A percentile compares a stretch with the other conserved stretches of the same genome.
phyloP scores from a whole-genome alignment of 2,113 vertebrate species.

The Melanotaenia duboulayi region DNA sequence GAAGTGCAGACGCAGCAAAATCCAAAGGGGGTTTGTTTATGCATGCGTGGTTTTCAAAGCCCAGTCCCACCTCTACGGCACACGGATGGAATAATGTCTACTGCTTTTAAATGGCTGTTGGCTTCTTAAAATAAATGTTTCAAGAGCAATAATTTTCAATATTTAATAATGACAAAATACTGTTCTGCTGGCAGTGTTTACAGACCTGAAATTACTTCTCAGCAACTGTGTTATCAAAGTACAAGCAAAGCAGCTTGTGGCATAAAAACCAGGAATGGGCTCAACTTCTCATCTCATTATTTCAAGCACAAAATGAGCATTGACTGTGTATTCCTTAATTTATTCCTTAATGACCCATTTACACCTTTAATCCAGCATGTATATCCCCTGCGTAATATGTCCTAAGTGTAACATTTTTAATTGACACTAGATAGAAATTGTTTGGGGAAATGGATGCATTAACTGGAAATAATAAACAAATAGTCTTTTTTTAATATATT shows the following conservation, averaged over 20 bases:
- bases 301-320: slow-evolving; percentile 50
- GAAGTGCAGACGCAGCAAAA: neutral
- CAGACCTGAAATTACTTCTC: slow-evolving; percentile 53
- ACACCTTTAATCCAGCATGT: slow-evolving; percentile 64
- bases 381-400: slow-evolving; percentile 29
- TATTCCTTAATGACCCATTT: slow-evolving; percentile 70
- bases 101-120: slow-evolving; percentile 35
- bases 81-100: slow-evolving; percentile 25
- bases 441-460: slow-evolving; percentile 28
- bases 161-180: slow-evolving; percentile 57
- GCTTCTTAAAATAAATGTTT: slow-evolving; percentile 52
- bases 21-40: slow-evolving; percentile 10
- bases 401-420: slow-evolving; percentile 24
- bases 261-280: slow-evolving; percentile 43
- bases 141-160: slow-evolving; percentile 57
- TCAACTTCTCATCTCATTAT: slow-evolving; percentile 34
- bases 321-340: slow-evolving; percentile 52
- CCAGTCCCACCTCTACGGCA: neutral
- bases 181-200: slow-evolving; percentile 45
- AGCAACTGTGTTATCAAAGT: slow-evolving; percentile 43
- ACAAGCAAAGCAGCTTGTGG: slow-evolving; percentile 22
- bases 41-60: slow-evolving; percentile 13
- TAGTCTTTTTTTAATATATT: neutral
- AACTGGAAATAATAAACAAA: slow-evolving; percentile 45
- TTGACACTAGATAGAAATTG: slow-evolving; percentile 20